Evolutionary conservation across 2,888 invertebrate genomes (phyloP).

Genomic region (Apocheima hispidaria): DNA sequence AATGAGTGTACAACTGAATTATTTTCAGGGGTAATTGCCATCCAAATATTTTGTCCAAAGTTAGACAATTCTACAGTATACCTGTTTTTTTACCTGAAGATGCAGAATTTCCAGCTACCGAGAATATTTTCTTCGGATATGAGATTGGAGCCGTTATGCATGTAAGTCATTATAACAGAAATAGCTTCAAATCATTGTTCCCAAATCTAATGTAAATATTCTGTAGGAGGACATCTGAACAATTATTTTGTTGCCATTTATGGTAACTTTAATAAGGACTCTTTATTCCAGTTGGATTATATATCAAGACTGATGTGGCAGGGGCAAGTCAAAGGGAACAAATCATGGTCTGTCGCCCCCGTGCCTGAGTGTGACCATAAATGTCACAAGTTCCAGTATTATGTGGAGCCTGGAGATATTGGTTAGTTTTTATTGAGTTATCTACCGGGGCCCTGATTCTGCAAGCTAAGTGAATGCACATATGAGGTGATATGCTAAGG

Average conservation of each 20-base stretch:
- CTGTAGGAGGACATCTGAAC: too few relatives aligned
- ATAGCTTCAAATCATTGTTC: too few relatives aligned
- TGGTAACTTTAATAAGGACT: neutral
- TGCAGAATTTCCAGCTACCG: constrained; percentile 94
- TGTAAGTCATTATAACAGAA: constrained; percentile 79
- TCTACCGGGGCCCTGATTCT: too few relatives aligned
- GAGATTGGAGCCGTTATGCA: constrained; percentile 96
- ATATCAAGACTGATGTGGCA: constrained; percentile 97
- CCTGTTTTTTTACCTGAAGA: constrained; percentile 95
- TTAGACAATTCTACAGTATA: constrained; percentile 91
- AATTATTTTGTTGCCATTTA: too few relatives aligned
- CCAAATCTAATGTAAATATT: too few relatives aligned
- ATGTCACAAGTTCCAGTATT: constrained; percentile 91
- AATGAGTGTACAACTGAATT: neutral
- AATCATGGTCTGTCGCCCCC: constrained; percentile 94
- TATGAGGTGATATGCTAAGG: too few relatives aligned
- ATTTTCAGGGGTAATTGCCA: constrained; percentile 93
- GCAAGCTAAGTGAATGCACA: too few relatives aligned
- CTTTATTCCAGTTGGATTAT: constrained; percentile 91
- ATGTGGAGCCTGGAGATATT: constrained; percentile 94
- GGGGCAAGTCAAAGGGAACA: constrained; percentile 94
- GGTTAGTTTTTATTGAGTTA: constrained; percentile 81
- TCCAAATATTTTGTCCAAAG: constrained; percentile 89
- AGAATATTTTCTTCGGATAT: constrained; percentile 97
- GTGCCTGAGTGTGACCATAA: constrained; percentile 94